Evolutionary conservation across 1,140 invertebrate genomes (phyloP).

Genomic region (Caenorhabditis brenneri): DNA sequence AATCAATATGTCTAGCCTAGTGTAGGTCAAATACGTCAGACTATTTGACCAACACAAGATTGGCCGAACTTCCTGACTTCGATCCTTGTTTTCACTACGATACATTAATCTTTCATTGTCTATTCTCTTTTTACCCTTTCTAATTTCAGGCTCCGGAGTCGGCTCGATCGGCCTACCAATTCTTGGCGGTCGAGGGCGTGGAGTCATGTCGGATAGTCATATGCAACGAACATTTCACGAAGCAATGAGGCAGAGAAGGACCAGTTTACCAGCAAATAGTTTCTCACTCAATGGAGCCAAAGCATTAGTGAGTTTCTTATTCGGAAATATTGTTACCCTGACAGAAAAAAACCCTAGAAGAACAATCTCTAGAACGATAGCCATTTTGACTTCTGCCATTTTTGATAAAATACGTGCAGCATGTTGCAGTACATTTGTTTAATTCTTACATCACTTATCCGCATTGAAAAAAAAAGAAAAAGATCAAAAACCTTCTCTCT

Average conservation of each 20-base stretch:
- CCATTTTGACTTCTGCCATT: too few relatives aligned
- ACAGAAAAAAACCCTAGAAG: too few relatives aligned
- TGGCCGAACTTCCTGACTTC: too few relatives aligned
- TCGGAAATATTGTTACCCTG: not conserved
- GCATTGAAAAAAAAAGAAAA: not conserved
- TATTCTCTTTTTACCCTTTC: too few relatives aligned
- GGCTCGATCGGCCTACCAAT: slow-evolving; percentile 38
- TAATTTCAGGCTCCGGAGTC: slow-evolving; percentile 14
- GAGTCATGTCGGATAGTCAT: slow-evolving; percentile 37
- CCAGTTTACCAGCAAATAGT: slow-evolving; percentile 48
- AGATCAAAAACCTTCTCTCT: slow-evolving; percentile 10
- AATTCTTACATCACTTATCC: not conserved
- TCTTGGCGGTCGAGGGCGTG: slow-evolving; percentile 23
- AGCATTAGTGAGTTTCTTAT: not conserved
- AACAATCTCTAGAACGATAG: too few relatives aligned
- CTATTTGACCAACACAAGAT: too few relatives aligned
- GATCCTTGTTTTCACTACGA: too few relatives aligned
- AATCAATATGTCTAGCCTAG: too few relatives aligned
- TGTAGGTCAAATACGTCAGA: too few relatives aligned
- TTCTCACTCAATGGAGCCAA: slow-evolving; percentile 12
- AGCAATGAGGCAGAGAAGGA: slow-evolving; percentile 45
- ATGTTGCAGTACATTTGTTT: too few relatives aligned
- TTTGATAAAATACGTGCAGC: too few relatives aligned
- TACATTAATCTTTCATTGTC: not conserved
- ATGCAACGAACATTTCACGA: slow-evolving; percentile 47